Percentiles rank a stretch among this genome's conserved stretches.
Evolutionary conservation across 2,797 vertebrate genomes (phyloP).

Genomic region (Champsocephalus gunnari): DNA sequence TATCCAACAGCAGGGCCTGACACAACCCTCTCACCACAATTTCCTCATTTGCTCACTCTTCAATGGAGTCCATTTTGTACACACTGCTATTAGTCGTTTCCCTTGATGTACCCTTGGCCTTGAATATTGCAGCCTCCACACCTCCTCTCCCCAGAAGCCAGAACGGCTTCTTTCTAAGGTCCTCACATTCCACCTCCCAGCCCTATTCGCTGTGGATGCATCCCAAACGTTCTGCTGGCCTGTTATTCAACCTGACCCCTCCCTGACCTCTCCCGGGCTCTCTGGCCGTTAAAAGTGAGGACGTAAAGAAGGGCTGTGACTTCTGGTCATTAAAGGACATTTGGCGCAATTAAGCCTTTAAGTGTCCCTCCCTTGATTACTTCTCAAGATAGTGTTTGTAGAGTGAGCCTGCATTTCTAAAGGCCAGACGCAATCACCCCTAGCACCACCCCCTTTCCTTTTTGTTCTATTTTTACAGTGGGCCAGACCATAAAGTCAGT

Average conservation of each 20-base stretch:
- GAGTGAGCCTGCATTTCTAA: slow-evolving; percentile 79
- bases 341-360: slow-evolving; percentile 85
- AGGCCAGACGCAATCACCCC: slow-evolving; percentile 75
- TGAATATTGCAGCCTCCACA: slow-evolving; percentile 35
- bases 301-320: slow-evolving; percentile 73
- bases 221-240: slow-evolving; percentile 53
- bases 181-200: slow-evolving; percentile 8
- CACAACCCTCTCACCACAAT: slow-evolving; percentile 40
- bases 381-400: slow-evolving; percentile 89
- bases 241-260: slow-evolving; percentile 81
- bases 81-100: slow-evolving; percentile 14
- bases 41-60: slow-evolving; percentile 46
- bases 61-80: slow-evolving; percentile 50
- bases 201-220: slow-evolving; percentile 30
- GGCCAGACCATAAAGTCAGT: slow-evolving; percentile 70
- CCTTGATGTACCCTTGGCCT: slow-evolving; percentile 47
- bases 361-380: slow-evolving; percentile 85
- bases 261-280: slow-evolving; percentile 54
- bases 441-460: slow-evolving; percentile 8
- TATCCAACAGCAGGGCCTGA: slow-evolving; percentile 12
- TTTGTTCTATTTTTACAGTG: slow-evolving; percentile 77
- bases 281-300: slow-evolving; percentile 62
- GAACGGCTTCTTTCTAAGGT: slow-evolving; percentile 39
- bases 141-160: slow-evolving; percentile 38
- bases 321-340: slow-evolving; percentile 85